Evolutionary conservation across 2,797 vertebrate species (phyloP), one percentile per base, ranked within the genome.

Genomic region (Tolypeutes matacus): DNA sequence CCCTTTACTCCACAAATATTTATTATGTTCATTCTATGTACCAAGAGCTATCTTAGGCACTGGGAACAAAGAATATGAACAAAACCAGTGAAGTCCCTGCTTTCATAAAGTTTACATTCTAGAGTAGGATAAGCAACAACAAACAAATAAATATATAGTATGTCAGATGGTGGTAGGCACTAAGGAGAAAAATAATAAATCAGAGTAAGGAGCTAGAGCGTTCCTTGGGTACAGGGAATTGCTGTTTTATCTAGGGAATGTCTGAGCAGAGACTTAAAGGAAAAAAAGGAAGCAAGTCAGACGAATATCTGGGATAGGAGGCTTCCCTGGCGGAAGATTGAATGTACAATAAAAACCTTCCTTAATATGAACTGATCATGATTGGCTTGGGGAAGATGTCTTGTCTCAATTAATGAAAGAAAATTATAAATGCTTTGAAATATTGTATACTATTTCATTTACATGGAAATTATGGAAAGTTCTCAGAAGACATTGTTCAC

Each of bases 271-370:
- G 58, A 77, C 10, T 77, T 81, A 64, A 78, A 82, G 27, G 31
- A 67, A 93, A 86, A 77, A 51, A 82, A 92, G 72, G n/a, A 95
- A 90, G 15, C 4, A 82, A 88, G 15, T 73, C 69, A 49, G 29
- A 17, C n/a, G 46, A 56, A 10, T 89, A 77, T 49, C 60, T 82
- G 51, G 56, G 9, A 56, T 88, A 89, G 78, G 14, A 78, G 49
- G 39, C 18, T 14, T 29, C 7, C 49, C 20, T n/a, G 36, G 34
- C 7, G 69, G 58, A 89, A 82, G 46, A 62, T 2, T 49, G 31
- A 94, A 73, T 20, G 17, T 58, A 72, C 8, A 85, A 46, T 82
- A 77, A 94, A 94, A 67, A 7, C 13, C 12, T 86, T 84, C 20
- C 7, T 72, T 94, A 60, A 49, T 64, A 53, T 83, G 49, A 70